Conservation (phyloP, 2,797 vertebrate genomes). For the Micrastur ruficollis region DNA sequence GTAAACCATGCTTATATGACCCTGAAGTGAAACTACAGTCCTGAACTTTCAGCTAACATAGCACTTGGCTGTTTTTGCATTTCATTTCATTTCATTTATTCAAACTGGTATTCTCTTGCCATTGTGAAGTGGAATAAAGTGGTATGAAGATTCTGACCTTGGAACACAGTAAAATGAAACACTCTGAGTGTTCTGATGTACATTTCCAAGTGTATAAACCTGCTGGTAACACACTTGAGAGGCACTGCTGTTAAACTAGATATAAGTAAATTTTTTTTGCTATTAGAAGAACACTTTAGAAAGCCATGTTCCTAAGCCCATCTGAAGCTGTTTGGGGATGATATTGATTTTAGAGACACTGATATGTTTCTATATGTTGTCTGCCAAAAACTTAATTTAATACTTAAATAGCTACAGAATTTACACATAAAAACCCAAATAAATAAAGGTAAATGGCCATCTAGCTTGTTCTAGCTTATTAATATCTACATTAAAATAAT, state of each 20-base stretch:
- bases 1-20: background rate
- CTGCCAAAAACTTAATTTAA: background rate
- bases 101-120: background rate
- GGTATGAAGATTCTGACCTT: background rate
- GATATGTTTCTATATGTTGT: background rate
- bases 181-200: background rate
- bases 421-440: background rate
- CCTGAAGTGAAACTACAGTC: background rate
- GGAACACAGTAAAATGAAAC: background rate
- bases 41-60: background rate
- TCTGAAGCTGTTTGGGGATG: background rate
- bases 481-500: background rate
- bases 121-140: background rate
- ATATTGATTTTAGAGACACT: background rate
- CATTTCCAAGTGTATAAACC: background rate
- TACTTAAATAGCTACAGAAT: background rate
- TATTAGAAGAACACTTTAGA: background rate
- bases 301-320: background rate
- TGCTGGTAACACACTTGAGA: background rate
- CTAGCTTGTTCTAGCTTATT: background rate
- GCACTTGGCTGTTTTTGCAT: background rate
- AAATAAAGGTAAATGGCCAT: background rate
- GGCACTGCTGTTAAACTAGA: background rate
- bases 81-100: background rate
- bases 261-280: background rate